Evolutionary conservation across 2,888 invertebrate genomes (phyloP).

Genomic region (Leptogaster cylindrica): DNA sequence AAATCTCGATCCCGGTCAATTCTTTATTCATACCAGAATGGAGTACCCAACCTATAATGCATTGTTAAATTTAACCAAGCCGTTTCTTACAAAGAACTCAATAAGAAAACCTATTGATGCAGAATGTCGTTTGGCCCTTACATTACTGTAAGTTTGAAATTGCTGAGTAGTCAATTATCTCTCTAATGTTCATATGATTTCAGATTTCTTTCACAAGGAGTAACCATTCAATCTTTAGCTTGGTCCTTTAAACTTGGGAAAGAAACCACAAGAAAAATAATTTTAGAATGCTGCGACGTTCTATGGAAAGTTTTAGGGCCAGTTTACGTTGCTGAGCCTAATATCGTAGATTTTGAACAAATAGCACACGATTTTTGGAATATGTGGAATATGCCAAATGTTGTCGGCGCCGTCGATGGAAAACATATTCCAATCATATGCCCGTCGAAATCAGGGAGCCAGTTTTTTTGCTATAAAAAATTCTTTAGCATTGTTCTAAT

Average conservation of each 20-base stretch:
- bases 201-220: conserved; percentile 22
- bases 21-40: no score
- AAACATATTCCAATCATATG: neutral
- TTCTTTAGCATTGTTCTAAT: conserved; percentile 2
- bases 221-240: neutral
- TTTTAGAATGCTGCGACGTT: conserved; percentile 20
- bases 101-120: neutral
- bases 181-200: neutral
- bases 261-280: conserved; percentile 23
- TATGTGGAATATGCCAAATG: conserved; percentile 50
- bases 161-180: neutral
- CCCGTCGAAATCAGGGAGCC: neutral
- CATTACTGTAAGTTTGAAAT: conserved; percentile 21
- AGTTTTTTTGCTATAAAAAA: conserved; percentile 18
- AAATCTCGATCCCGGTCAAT: no score
- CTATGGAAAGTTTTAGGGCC: conserved; percentile 1
- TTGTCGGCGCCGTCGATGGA: conserved; percentile 45
- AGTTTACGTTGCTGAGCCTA: conserved; percentile 4
- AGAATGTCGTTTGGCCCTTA: conserved; percentile 10
- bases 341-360: neutral
- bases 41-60: no score
- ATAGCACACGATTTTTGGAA: conserved; percentile 45
- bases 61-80: no score
- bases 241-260: conserved; percentile 27
- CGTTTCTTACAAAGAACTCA: no score